phyloP scores from a whole-genome alignment of 2,113 vertebrate genomes.

The Sylvia atricapilla region DNA sequence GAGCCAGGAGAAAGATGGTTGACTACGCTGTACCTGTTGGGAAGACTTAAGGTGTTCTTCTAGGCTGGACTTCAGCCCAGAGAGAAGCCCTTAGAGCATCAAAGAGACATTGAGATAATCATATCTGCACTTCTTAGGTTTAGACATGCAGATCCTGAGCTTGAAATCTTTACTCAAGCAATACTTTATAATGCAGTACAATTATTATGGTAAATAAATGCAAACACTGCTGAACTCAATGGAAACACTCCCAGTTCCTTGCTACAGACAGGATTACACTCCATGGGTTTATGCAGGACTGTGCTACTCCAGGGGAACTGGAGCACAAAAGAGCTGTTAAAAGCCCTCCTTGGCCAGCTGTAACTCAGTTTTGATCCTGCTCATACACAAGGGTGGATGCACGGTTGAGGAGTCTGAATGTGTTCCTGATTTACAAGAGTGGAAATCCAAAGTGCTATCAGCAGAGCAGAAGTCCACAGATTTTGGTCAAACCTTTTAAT shows the following conservation, averaged over 20 bases:
- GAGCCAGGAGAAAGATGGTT: background rate
- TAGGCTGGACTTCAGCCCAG: background rate
- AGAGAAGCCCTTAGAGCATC: background rate
- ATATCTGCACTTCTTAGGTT: background rate
- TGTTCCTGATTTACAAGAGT: background rate
- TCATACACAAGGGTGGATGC: background rate
- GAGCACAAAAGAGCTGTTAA: background rate
- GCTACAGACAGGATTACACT: background rate
- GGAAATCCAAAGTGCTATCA: background rate
- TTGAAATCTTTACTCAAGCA: background rate
- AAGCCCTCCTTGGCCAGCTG: background rate
- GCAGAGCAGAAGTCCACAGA: background rate
- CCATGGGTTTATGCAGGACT: background rate
- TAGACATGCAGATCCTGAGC: background rate
- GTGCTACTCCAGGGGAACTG: background rate
- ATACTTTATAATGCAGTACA: background rate
- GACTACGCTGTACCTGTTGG: background rate
- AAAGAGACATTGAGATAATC: background rate
- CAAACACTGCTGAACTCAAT: background rate
- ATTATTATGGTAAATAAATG: background rate
- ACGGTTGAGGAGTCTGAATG: background rate
- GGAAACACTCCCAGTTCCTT: background rate
- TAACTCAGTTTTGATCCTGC: background rate
- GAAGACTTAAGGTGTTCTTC: constrained; percentile 20
- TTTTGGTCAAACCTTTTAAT: background rate